Evolutionary conservation across 1,140 invertebrate genomes (phyloP), one percentile per base, ranked within the genome.

Genomic region (Lasaia peninsularis): DNA sequence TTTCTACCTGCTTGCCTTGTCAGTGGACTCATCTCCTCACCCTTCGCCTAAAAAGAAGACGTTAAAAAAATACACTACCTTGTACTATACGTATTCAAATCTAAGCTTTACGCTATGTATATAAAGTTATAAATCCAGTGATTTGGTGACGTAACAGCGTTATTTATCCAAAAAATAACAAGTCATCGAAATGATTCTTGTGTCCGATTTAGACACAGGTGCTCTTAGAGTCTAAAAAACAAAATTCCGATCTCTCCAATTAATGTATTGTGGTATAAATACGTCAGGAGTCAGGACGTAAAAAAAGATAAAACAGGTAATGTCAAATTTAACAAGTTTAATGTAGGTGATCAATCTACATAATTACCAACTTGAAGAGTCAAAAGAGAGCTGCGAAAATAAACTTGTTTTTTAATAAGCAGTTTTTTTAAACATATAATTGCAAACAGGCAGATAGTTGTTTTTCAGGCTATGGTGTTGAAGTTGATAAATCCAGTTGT

Each of bases 161-260:
- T 81, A 78, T 83, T 86, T 81, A 67, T 75, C 64, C 55, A 74
- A 75, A 81, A 81, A 83, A 65, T 79, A 78, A 75, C 78, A 65
- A 83, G 78, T 86, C 82, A 86, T 80, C 70, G 73, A 67, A 79
- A 78, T 83, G 71, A 78, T 78, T 70, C 72, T 62, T 62, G 75
- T 67, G 69, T 65, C 65, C 61, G 71, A 73, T 75, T 73, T 66
- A 71, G 69, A 64, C 66, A 82, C 82, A 81, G 82, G 78, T 83
- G 78, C 70, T 75, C 64, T 60, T 62, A 62, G 50, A 35, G 40
- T 32, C 40, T 18, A 48, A 62, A 62, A 67, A 67, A 71, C 64
- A 73, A 69, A 65, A 69, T 66, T 37, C 63, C 60, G 59, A 79
- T 78, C 72, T 57, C 62, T 66, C 70, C 72, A 85, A 85, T 85